Evolutionary conservation across 2,113 vertebrate genomes (phyloP), one percentile per base, ranked within the genome.

Genomic region (Zapus hudsonius): DNA sequence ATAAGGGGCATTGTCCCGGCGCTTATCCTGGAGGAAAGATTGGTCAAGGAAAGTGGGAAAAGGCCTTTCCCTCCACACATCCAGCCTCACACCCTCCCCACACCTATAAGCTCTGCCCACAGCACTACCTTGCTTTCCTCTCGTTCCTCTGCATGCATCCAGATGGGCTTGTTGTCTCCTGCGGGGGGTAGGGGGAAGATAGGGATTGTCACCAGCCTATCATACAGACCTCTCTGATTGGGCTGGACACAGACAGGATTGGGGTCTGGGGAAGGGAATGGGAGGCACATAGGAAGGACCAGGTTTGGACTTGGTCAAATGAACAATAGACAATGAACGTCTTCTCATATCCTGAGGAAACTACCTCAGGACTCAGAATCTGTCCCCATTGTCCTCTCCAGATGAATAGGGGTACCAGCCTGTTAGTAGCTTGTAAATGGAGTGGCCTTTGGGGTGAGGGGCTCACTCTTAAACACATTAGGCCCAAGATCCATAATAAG

Each of bases 161-260:
- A 99, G 96, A 99, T 99, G 1, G 99, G 99, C 91, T 99, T 99
- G 96, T 99, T 99, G 94, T 99, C 99, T 79, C 98, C 99, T 99
- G 95, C n/a, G n/a, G n/a, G n/a, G n/a, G n/a, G n/a, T n/a, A n/a
- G n/a, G 8, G 3, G 44, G 74, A 15, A 84, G n/a, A 89, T 13
- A 87, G 23, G 81, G 27, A 79, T 7, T 17, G 33, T 94, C 52
- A 92, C 23, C 52, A 86, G 73, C n/a, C 81, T 87, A 33, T 40
- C 27, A 59, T 1, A 59, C 1, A 64, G 63, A 55, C 76, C 55
- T 64, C 61, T 93, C 57, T 36, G 74, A 10, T 16, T 44, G 42
- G 38, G 23, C 73, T 75, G 31, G 55, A 64, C 66, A 89, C 1
- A 78, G 52, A 89, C 1, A 78, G 42, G 36, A 61, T 59, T 91